Evolutionary conservation across 2,888 invertebrate species (phyloP).

Genomic region (Ischnura elegans): DNA sequence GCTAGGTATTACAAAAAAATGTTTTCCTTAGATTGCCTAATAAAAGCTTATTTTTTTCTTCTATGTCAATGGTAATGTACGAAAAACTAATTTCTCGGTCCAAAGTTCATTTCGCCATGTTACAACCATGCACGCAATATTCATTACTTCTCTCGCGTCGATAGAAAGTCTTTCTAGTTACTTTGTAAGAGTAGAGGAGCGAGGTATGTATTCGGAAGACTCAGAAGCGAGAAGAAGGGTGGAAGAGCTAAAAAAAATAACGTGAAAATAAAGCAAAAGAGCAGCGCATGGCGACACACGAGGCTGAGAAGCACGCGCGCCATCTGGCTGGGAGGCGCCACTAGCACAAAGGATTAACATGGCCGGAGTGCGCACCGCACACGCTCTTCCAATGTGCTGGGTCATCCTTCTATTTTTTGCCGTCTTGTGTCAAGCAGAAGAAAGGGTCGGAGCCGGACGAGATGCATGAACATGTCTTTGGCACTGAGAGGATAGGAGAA

Average conservation of each 20-base stretch:
- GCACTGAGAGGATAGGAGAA: no score
- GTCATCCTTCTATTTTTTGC: conserved; percentile 23
- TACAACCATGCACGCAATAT: no score
- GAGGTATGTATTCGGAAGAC: no score
- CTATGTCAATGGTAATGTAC: no score
- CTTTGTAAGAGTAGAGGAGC: no score
- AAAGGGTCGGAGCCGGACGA: not conserved
- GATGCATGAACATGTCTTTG: not conserved
- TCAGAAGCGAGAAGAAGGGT: not conserved
- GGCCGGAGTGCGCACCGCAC: conserved; percentile 17
- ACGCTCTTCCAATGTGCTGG: not conserved
- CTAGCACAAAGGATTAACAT: conserved; percentile 33
- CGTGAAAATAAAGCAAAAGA: not conserved
- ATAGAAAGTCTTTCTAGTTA: no score
- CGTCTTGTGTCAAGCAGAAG: not conserved
- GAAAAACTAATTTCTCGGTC: no score
- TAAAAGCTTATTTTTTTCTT: no score
- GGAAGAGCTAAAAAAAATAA: not conserved
- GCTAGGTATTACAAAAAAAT: no score
- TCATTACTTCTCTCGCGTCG: no score
- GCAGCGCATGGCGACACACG: conserved; percentile 30
- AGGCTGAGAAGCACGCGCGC: conserved; percentile 33
- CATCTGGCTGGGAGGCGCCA: not conserved
- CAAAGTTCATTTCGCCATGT: no score
- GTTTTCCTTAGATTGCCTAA: no score